Conservation (phyloP, 2,797 vertebrate species). For the Argyrosomus regius region DNA sequence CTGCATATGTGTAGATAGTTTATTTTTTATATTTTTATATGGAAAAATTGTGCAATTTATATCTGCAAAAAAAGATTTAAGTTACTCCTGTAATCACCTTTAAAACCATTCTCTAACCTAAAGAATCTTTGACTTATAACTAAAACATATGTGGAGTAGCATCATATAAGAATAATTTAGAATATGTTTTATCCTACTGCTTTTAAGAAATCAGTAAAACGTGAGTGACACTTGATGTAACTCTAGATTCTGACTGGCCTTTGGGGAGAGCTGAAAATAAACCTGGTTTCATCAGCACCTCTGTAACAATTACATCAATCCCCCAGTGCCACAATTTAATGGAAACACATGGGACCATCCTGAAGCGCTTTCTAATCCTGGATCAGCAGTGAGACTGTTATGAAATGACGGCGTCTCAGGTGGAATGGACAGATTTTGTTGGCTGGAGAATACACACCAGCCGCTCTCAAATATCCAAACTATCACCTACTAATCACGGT, state of each 20-base stretch:
- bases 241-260: slow-evolving; percentile 36
- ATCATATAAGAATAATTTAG: not conserved
- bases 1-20: not conserved
- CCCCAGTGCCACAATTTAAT: slow-evolving; percentile 76
- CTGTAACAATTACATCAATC: slow-evolving; percentile 82
- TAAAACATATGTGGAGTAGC: not conserved
- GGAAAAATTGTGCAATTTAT: not conserved
- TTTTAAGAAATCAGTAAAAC: slow-evolving; percentile 22
- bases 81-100: not conserved
- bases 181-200: not conserved
- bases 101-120: not conserved
- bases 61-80: not conserved
- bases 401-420: slow-evolving; percentile 35
- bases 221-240: slow-evolving; percentile 15
- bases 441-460: slow-evolving; percentile 4
- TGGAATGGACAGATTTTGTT: slow-evolving; percentile 10
- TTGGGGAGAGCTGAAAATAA: slow-evolving; percentile 75
- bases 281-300: slow-evolving; percentile 78
- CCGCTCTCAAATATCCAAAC: not conserved
- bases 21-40: not conserved
- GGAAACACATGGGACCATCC: slow-evolving; percentile 73
- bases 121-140: not conserved
- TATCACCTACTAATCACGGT: not conserved
- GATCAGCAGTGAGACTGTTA: slow-evolving; percentile 42
- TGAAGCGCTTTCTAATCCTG: slow-evolving; percentile 68